Percentiles rank a stretch among this genome's conserved stretches.
phyloP scores from a whole-genome alignment of 2,888 invertebrate genomes.

The Archips crataeganus region DNA sequence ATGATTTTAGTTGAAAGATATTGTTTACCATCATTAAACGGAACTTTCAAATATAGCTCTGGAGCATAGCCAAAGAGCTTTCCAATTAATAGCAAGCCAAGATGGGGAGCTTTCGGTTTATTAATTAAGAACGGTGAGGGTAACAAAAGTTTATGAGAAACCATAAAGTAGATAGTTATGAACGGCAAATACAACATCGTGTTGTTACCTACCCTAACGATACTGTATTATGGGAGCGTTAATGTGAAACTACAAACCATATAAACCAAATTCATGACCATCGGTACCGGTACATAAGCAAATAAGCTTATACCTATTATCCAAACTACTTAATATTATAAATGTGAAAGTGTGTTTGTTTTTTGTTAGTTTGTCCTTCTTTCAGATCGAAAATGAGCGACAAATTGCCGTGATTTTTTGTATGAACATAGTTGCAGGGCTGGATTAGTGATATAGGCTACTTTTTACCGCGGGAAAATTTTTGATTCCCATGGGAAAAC shows the following conservation, averaged over 20 bases:
- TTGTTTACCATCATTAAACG: slow-evolving; percentile 30
- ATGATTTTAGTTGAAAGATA: slow-evolving; percentile 8
- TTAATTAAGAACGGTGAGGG: slow-evolving; percentile 24
- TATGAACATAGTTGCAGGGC: too few relatives aligned
- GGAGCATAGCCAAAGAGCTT: slow-evolving; percentile 33
- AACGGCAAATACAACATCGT: background rate
- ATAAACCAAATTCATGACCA: background rate
- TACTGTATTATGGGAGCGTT: background rate
- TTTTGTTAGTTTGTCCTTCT: too few relatives aligned
- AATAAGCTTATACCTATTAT: too few relatives aligned
- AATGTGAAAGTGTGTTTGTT: too few relatives aligned
- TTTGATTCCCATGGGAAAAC: too few relatives aligned
- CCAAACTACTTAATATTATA: too few relatives aligned
- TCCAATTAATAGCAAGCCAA: slow-evolving; percentile 35
- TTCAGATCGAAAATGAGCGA: too few relatives aligned
- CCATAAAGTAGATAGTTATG: slow-evolving; percentile 4
- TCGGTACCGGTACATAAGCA: too few relatives aligned
- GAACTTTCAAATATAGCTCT: slow-evolving; percentile 12
- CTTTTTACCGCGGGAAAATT: too few relatives aligned
- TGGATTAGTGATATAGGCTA: too few relatives aligned
- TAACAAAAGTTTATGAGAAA: slow-evolving; percentile 8
- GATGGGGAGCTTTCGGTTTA: slow-evolving; percentile 18
- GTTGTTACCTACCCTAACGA: background rate
- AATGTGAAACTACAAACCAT: background rate
- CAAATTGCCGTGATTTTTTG: too few relatives aligned